phyloP scores from a whole-genome alignment of 2,888 invertebrate genomes.

The Phyllotreta striolata region DNA sequence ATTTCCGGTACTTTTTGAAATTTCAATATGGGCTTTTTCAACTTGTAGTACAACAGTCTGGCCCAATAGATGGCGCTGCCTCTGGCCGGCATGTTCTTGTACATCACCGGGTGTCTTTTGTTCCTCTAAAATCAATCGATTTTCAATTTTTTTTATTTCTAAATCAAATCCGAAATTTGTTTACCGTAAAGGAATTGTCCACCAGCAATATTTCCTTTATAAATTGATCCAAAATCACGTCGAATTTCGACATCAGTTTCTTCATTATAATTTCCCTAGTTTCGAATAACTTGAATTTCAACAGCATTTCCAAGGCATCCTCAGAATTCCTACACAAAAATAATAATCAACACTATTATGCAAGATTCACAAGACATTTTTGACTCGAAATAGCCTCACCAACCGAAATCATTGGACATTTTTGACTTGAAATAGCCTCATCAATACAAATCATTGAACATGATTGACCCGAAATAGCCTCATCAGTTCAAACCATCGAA shows the following conservation, averaged over 20 bases:
- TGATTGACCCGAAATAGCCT: too few species aligned
- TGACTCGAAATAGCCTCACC: too few species aligned
- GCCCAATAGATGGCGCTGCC: slow-evolving; percentile 90
- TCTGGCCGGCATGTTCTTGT: slow-evolving; percentile 80
- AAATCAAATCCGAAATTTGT: neutral
- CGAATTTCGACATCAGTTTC: slow-evolving; percentile 82
- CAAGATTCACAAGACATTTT: too few species aligned
- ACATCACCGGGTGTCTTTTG: slow-evolving; percentile 72
- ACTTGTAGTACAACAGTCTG: slow-evolving; percentile 76
- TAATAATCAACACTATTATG: too few species aligned
- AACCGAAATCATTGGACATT: too few species aligned
- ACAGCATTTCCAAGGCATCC: slow-evolving; percentile 79
- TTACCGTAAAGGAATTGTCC: slow-evolving; percentile 75
- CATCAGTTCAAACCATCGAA: too few species aligned
- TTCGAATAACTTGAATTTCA: slow-evolving; percentile 81
- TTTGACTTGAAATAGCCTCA: too few species aligned
- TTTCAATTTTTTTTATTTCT: neutral
- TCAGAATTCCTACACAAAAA: slow-evolving; percentile 74
- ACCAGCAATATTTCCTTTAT: slow-evolving; percentile 80
- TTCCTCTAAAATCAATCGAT: slow-evolving; percentile 64
- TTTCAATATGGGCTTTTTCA: slow-evolving; percentile 81
- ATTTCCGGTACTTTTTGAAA: slow-evolving; percentile 81
- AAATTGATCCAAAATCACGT: slow-evolving; percentile 84
- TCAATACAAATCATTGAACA: too few species aligned
- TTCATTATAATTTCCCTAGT: slow-evolving; percentile 77